A percentile compares a stretch with the other conserved stretches of the same genome.
Evolutionary conservation across 2,113 vertebrate species (phyloP).

Genomic region (Monopterus albus): DNA sequence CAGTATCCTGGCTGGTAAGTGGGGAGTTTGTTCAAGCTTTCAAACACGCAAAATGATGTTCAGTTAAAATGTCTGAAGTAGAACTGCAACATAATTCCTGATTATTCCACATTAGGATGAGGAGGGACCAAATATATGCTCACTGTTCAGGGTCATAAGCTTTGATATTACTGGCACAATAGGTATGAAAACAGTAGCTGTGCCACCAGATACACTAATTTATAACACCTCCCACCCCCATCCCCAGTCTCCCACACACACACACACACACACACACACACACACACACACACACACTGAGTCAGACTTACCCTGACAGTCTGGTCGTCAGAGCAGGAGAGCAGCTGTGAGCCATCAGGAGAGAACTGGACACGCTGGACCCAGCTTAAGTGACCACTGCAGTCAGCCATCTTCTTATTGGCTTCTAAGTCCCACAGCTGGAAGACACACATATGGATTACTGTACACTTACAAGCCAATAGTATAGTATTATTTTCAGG

Average conservation of each 20-base stretch:
- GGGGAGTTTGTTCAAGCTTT: no score
- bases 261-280: neutral
- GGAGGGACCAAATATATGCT: no score
- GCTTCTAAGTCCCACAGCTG: conserved; percentile 92
- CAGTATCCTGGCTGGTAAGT: no score
- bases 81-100: no score
- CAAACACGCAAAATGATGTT: neutral
- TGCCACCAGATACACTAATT: neutral
- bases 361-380: conserved; percentile 93
- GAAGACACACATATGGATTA: conserved; percentile 7
- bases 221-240: no score
- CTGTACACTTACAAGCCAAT: no score
- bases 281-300: neutral
- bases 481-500: no score
- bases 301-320: conserved; percentile 89
- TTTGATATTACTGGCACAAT: conserved; percentile 11
- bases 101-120: no score
- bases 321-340: conserved; percentile 96
- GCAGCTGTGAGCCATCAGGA: conserved; percentile 88
- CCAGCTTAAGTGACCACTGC: conserved; percentile 95
- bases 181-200: neutral
- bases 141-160: no score
- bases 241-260: no score
- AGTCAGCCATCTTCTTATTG: conserved; percentile 91
- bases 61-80: neutral